These are phyloP conservation scores for Drosophila picticornis DNA, from an alignment of 2,888 invertebrate genomes.

Conservation along the genomic window DNA sequence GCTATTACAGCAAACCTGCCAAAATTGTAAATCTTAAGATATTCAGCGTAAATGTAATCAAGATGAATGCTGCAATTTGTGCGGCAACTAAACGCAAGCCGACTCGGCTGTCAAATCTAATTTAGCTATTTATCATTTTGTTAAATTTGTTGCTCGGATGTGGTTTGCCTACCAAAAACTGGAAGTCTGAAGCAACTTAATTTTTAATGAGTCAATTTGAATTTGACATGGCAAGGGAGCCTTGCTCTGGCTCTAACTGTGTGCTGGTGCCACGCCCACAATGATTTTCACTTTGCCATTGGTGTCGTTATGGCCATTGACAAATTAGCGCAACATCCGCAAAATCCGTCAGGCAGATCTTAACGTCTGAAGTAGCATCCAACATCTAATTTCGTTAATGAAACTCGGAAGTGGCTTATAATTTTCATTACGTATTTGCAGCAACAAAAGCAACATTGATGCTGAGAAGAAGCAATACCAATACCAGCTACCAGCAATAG, in stretches of 20 bases:
- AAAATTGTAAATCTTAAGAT: constrained; percentile 50
- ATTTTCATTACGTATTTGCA: constrained; percentile 68
- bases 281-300: constrained; percentile 66
- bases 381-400: constrained; percentile 78
- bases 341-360: constrained; percentile 62
- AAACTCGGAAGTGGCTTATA: constrained; percentile 79
- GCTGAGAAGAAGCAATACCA: constrained; percentile 10
- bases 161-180: constrained; percentile 29
- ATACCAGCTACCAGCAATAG: constrained; percentile 16
- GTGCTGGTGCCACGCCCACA: constrained; percentile 59
- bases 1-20: constrained; percentile 31
- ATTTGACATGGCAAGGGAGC: constrained; percentile 73
- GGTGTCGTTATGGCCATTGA: constrained; percentile 71
- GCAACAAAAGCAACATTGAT: constrained; percentile 40
- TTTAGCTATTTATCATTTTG: constrained; percentile 81
- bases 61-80: constrained; percentile 78
- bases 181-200: constrained; percentile 66
- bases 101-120: constrained; percentile 75
- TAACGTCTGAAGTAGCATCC: constrained; percentile 24
- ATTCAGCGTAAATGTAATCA: constrained; percentile 71
- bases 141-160: constrained; percentile 63
- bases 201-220: constrained; percentile 82
- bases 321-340: constrained; percentile 77
- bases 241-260: not conserved
- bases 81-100: constrained; percentile 43